Evolutionary conservation across 2,888 invertebrate species (phyloP).

Genomic region (Orthonychiurus folsomi): DNA sequence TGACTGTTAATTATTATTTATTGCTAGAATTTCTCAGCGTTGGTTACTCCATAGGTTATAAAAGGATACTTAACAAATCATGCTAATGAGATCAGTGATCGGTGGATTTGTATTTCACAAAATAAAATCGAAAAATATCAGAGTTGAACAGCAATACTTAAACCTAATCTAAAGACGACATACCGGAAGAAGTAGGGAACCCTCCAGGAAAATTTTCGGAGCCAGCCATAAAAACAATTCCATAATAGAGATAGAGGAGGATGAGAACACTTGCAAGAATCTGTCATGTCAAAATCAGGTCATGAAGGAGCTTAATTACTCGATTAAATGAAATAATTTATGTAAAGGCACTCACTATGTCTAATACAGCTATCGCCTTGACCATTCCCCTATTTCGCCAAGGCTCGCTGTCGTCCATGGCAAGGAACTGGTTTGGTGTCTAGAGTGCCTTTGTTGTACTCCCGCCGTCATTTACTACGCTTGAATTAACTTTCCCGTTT

Average conservation of each 20-base stretch:
- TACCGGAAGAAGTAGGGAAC: background rate
- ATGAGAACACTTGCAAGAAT: background rate
- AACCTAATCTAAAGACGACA: no score
- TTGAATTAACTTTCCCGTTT: no score
- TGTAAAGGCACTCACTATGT: background rate
- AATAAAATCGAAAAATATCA: no score
- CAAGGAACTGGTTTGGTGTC: background rate
- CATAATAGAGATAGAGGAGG: conserved; percentile 6
- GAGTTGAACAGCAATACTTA: no score
- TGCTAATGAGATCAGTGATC: no score
- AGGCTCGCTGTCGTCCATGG: background rate
- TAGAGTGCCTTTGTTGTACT: background rate
- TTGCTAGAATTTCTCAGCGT: no score
- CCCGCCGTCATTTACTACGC: background rate
- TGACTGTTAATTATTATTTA: no score
- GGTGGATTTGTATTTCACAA: no score
- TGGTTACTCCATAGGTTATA: no score
- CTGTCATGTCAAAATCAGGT: conserved; percentile 2
- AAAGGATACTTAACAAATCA: no score
- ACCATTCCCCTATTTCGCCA: conserved; percentile 1
- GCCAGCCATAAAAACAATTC: background rate
- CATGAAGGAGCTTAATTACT: no score
- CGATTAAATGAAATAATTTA: no score
- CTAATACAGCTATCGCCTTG: background rate
- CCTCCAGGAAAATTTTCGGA: background rate